Evolutionary conservation across 2,797 vertebrate genomes (phyloP).

Genomic region (Sebastes matsubarae): DNA sequence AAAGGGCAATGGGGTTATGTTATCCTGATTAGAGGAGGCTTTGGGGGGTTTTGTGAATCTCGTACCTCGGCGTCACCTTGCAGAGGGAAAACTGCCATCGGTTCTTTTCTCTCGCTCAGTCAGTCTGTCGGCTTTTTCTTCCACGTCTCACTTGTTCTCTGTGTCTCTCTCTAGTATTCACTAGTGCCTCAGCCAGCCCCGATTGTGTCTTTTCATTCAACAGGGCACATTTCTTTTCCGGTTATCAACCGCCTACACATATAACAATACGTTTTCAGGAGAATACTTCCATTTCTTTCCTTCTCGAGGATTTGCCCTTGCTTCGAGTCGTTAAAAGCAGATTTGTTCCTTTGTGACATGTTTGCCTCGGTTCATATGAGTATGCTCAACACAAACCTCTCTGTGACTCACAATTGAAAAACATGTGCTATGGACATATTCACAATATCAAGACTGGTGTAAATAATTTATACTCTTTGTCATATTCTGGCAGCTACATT

Average conservation of each 20-base stretch:
- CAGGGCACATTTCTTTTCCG: constrained; percentile 28
- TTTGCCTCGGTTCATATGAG: constrained; percentile 34
- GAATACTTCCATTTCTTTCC: constrained; percentile 40
- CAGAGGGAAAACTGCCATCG: constrained; percentile 42
- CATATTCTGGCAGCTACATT: neutral
- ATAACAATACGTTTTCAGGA: constrained; percentile 16
- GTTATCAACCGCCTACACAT: constrained; percentile 54
- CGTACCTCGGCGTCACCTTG: constrained; percentile 61
- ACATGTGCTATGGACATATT: constrained; percentile 7
- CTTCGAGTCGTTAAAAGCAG: constrained; percentile 48
- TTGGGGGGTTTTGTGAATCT: constrained; percentile 55
- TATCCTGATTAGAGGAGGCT: constrained; percentile 76
- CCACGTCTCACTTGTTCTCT: neutral
- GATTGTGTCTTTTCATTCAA: constrained; percentile 44
- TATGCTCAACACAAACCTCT: constrained; percentile 31
- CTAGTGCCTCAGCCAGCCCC: constrained; percentile 1
- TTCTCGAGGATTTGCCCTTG: constrained; percentile 35
- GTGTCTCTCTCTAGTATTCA: constrained; percentile 20
- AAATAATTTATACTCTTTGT: neutral
- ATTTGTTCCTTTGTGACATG: constrained; percentile 49
- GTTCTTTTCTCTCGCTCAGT: constrained; percentile 9
- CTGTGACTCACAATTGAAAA: constrained; percentile 20
- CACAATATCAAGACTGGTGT: neutral
- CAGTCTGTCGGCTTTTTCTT: constrained; percentile 15
- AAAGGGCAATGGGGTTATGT: constrained; percentile 78